phyloP scores from a whole-genome alignment of 2,113 vertebrate genomes.

The Columba livia region DNA sequence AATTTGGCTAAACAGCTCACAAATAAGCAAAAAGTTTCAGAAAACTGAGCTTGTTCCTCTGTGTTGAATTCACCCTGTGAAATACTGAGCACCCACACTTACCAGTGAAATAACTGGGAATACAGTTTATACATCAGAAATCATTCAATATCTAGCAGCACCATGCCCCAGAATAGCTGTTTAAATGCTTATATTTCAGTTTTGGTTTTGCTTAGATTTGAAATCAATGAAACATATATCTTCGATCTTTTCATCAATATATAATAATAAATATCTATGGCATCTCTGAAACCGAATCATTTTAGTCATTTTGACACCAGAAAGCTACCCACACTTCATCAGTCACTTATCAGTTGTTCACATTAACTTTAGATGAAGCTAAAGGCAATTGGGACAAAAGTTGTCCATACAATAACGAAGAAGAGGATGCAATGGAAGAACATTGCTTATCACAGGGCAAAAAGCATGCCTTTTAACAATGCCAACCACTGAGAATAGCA shows the following conservation, averaged over 20 bases:
- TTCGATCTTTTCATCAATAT: background rate
- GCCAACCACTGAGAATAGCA: background rate
- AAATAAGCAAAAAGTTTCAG: background rate
- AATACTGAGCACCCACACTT: background rate
- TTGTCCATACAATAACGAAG: background rate
- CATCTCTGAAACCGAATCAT: background rate
- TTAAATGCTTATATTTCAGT: background rate
- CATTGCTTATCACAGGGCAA: background rate
- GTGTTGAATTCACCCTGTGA: background rate
- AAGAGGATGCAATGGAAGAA: background rate
- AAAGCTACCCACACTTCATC: background rate
- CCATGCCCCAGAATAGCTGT: background rate
- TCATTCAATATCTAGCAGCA: background rate
- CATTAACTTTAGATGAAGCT: background rate
- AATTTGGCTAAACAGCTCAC: background rate
- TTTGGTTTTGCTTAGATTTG: background rate
- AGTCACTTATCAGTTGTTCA: background rate
- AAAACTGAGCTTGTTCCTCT: background rate
- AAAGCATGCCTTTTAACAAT: background rate
- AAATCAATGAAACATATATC: background rate
- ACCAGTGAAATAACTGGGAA: background rate
- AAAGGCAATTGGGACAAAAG: background rate
- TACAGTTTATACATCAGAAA: background rate
- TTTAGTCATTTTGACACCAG: background rate
- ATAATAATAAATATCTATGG: background rate